Evolutionary conservation across 2,113 vertebrate genomes (phyloP), one percentile per base, ranked within the genome.

Genomic region (Forbesichthys papilliferus): DNA sequence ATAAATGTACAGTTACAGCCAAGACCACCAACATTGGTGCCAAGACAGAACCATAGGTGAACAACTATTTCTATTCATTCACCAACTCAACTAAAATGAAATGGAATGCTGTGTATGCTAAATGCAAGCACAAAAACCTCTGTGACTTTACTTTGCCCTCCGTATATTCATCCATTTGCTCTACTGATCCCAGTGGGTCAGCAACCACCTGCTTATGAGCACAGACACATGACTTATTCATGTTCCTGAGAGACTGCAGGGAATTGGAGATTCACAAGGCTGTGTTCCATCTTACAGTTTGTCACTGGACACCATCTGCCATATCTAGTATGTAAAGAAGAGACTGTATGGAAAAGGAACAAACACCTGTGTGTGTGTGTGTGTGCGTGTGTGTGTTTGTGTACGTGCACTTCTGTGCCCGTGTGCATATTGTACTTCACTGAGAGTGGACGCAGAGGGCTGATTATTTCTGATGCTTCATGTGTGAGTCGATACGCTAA

Each of bases 141-240:
- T 4, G 33, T 42, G 33, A 36, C 34, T 9, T 61, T 6, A 61
- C 34, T 61, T 61, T 61, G 34, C 58, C 57, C 33, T 60, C 57
- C 27, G 47, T 74, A n/a, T 66, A 53, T 60, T n/a, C 12, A 46
- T 67, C 42, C 14, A 11, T 57, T 49, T 63, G 48, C 27, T 57
- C 20, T 20, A 14, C 59, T 66, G 69, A 74, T 62, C n/a, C 33
- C 61, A 20, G 52, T 56, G 61, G 11, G 36, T 73, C 69, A 55
- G 61, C 49, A 54, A 52, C 61, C n/a, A 16, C 75, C 71, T 81
- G 67, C 61, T 75, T 78, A 84, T 63, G 82, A 63, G 66, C 73
- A 48, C 52, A 64, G 61, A 72, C 59, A 63, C 49, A 82, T 88
- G 55, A 88, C 68, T 91, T 78, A 88, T 89, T 91, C 63, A 89